Evolutionary conservation across 2,113 vertebrate species (phyloP).

Genomic region (Semicossyphus pulcher): DNA sequence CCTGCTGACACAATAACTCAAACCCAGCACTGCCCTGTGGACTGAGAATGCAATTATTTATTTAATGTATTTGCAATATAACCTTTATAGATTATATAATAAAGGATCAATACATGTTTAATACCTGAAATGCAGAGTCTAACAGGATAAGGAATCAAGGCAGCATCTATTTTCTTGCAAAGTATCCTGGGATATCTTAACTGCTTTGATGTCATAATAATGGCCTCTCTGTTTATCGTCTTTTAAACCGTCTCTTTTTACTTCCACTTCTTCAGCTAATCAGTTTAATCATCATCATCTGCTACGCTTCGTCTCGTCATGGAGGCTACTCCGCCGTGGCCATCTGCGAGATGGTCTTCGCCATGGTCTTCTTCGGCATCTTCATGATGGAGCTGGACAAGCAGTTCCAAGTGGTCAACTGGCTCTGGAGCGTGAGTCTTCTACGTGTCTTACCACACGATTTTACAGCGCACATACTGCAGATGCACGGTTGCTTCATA

Average conservation of each 20-base stretch:
- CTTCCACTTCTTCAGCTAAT: constrained; percentile 51
- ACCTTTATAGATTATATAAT: too few relatives aligned
- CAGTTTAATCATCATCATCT: constrained; percentile 83
- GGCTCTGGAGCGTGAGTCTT: constrained; percentile 84
- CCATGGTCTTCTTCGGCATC: constrained; percentile 79
- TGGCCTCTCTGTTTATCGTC: too few relatives aligned
- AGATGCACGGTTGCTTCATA: neutral
- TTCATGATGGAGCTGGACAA: constrained; percentile 85
- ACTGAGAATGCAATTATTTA: too few relatives aligned
- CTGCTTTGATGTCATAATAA: neutral
- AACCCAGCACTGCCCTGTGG: too few relatives aligned
- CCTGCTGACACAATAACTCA: too few relatives aligned
- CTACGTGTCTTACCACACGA: neutral
- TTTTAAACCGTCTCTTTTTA: neutral
- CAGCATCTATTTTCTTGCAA: constrained; percentile 10
- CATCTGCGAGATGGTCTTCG: constrained; percentile 80
- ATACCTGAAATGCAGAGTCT: constrained; percentile 10
- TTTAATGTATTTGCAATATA: too few relatives aligned
- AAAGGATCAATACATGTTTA: too few relatives aligned
- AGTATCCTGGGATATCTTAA: neutral
- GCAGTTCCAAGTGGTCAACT: constrained; percentile 77
- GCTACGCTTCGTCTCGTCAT: constrained; percentile 63
- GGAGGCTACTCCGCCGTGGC: constrained; percentile 73
- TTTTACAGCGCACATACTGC: neutral
- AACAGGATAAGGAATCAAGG: constrained; percentile 25